These are phyloP conservation scores for Taphrorychus bicolor DNA, from an alignment of 2,888 invertebrate species.

Conservation along the genomic window DNA sequence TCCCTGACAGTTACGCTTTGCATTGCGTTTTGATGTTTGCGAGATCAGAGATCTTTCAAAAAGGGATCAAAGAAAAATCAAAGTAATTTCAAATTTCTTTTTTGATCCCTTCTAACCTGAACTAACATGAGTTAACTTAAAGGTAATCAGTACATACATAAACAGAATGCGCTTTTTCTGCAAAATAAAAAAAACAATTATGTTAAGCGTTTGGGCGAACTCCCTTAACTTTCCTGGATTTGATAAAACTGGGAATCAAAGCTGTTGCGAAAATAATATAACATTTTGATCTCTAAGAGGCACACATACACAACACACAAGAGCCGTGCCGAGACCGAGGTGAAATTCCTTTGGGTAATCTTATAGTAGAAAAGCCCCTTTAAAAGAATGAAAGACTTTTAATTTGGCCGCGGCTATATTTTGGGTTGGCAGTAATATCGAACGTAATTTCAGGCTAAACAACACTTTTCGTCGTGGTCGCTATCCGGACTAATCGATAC, in stretches of 20 bases:
- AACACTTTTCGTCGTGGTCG: slow-evolving; percentile 4
- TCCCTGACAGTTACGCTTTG: too few relatives aligned
- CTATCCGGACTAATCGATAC: slow-evolving; percentile 8
- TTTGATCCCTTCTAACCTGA: too few relatives aligned
- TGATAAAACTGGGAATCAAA: slow-evolving; percentile 15
- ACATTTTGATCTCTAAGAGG: slow-evolving; percentile 22
- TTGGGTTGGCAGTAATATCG: not conserved
- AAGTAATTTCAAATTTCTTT: too few relatives aligned
- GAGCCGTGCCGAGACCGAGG: not conserved
- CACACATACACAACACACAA: not conserved
- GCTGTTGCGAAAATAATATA: slow-evolving; percentile 18
- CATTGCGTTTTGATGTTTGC: too few relatives aligned
- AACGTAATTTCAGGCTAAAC: not conserved
- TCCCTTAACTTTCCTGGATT: slow-evolving; percentile 6
- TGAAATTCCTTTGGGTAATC: slow-evolving; percentile 16
- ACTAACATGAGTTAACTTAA: too few relatives aligned
- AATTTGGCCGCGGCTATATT: not conserved
- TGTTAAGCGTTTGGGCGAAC: slow-evolving; percentile 8
- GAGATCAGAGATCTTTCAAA: too few relatives aligned
- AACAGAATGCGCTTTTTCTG: too few relatives aligned
- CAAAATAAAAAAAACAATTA: not conserved
- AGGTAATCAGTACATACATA: too few relatives aligned
- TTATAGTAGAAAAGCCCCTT: not conserved
- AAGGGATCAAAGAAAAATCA: too few relatives aligned
- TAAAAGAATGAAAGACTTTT: not conserved